These are phyloP conservation scores for Lycorma delicatula DNA, from an alignment of 1,140 invertebrate genomes.

Conservation along the genomic window DNA sequence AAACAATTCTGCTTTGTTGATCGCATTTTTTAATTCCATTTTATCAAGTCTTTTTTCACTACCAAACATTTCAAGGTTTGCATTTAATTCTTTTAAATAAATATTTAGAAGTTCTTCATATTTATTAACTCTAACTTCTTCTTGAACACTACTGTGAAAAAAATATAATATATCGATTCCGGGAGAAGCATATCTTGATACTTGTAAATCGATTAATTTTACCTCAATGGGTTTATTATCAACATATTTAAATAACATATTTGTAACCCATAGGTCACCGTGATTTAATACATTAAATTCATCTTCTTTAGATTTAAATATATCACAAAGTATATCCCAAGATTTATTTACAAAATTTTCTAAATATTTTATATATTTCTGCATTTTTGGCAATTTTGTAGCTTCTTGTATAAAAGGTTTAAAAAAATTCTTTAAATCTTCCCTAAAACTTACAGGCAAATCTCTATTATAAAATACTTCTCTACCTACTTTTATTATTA, in stretches of 20 bases:
- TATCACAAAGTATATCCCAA: not conserved
- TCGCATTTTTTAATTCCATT: not conserved
- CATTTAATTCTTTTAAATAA: not conserved
- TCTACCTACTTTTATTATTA: too few relatives aligned
- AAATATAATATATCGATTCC: not conserved
- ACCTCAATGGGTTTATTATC: not conserved
- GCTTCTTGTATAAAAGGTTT: too few relatives aligned
- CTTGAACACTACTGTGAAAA: not conserved
- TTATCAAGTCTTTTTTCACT: not conserved
- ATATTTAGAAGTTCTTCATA: not conserved
- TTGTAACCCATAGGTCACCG: not conserved
- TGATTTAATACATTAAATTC: slow-evolving; percentile 7
- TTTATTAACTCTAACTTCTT: not conserved
- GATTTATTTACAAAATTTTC: not conserved
- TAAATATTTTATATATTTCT: not conserved
- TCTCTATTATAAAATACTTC: too few relatives aligned
- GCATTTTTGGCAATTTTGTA: not conserved
- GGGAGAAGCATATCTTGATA: slow-evolving; percentile 3
- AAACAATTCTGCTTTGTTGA: not conserved
- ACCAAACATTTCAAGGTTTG: not conserved
- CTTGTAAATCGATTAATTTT: slow-evolving; percentile 3
- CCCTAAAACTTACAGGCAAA: too few relatives aligned
- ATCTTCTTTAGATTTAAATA: not conserved
- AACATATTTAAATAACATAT: slow-evolving; percentile 6
- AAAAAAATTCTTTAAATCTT: too few relatives aligned